Evolutionary conservation across 23 tunicate genomes (phyloP), one percentile per base, ranked within the genome.

Genomic region (Trididemnum clinides): DNA sequence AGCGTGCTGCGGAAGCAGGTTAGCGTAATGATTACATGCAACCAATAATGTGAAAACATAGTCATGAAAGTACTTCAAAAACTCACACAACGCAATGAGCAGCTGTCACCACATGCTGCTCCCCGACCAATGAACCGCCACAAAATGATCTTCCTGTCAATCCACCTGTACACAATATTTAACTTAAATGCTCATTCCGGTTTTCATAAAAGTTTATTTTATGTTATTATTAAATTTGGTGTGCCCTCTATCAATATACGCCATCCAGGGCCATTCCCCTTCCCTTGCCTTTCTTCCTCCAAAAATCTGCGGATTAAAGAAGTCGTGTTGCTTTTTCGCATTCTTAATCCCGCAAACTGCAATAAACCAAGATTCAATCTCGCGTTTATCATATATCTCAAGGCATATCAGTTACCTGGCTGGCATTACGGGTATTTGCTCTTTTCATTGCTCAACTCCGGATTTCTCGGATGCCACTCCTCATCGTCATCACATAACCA

Each of bases 221-320:
- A n/a, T n/a, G n/a, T n/a, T n/a, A n/a, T n/a, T n/a, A n/a, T n/a
- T n/a, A n/a, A n/a, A n/a, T n/a, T n/a, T n/a, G n/a, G n/a, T n/a
- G n/a, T n/a, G n/a, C n/a, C n/a, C 72, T 2, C 77, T n/a, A 34
- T 84, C 88, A 32, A 89, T 33, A 34, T 77, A 82, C 18, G 88
- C 94, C 81, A 83, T 89, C 94, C 94, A 89, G 2, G 94, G 94
- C 94, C 94, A 89, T 78, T 89, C 94, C 38, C 85, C 88, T 36
- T 64, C 23, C 54, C 71, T 64, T 37, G 94, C 85, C 7, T 28
- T 36, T 51, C 82, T 78, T 21, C 88, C 94, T 50, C 94, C 77
- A 1, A 77, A 44, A 34, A 89, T 83, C 20, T 39, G 85, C 12
- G 66, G 39, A n/a, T n/a, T n/a, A n/a, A 78, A 33, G 57, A 70